These are phyloP conservation scores for Nephotettix cincticeps DNA, from an alignment of 1,140 invertebrate species.

Conservation along the genomic window DNA sequence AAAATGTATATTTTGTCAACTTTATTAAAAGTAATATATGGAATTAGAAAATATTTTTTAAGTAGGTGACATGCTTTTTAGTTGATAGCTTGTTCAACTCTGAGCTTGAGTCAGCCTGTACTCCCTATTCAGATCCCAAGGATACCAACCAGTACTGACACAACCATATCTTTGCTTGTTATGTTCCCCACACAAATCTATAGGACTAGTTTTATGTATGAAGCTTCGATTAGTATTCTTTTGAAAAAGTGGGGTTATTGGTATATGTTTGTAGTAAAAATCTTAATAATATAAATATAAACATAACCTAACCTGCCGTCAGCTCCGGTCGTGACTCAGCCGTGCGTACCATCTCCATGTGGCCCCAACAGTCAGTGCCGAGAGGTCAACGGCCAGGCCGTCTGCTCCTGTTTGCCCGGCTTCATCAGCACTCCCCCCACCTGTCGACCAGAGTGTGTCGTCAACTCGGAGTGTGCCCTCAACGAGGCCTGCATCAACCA, in stretches of 20 bases:
- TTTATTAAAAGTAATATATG: too few relatives aligned
- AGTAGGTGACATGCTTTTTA: too few relatives aligned
- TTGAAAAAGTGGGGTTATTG: background rate
- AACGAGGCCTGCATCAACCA: conserved; percentile 68
- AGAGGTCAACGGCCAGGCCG: conserved; percentile 51
- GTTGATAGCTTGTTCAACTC: too few relatives aligned
- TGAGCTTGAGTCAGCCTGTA: too few relatives aligned
- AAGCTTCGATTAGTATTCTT: background rate
- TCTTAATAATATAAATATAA: too few relatives aligned
- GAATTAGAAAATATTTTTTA: too few relatives aligned
- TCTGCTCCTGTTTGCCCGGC: conserved; percentile 56
- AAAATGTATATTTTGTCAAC: too few relatives aligned
- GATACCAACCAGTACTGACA: too few relatives aligned
- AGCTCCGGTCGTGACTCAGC: conserved; percentile 36
- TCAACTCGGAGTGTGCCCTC: conserved; percentile 69
- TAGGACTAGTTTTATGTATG: too few relatives aligned
- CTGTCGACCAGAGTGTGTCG: conserved; percentile 69
- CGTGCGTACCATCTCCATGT: conserved; percentile 56
- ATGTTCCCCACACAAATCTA: too few relatives aligned
- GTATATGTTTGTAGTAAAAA: conserved; percentile 2
- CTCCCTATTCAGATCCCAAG: too few relatives aligned
- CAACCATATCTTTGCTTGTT: too few relatives aligned
- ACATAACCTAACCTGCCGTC: conserved; percentile 32
- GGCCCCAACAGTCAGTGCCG: conserved; percentile 58
- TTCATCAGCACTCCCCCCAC: conserved; percentile 66